Evolutionary conservation across 2,888 invertebrate species (phyloP), one percentile per base, ranked within the genome.

Genomic region (Rhogogaster chlorosoma): DNA sequence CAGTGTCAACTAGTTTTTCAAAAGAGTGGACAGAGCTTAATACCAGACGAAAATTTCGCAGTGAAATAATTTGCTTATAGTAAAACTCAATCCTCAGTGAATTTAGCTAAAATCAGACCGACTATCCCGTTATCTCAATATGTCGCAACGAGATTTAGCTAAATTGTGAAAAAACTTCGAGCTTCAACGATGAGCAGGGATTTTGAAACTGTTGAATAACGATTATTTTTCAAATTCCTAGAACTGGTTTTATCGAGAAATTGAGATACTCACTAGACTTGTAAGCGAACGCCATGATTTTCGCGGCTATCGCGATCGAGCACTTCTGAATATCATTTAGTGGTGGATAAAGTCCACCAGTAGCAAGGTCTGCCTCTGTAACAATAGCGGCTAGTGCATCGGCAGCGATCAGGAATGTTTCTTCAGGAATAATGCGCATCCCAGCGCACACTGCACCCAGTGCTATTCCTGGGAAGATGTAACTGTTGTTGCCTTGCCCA

Each of bases 401-500:
- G 2, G 99, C 99, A 49, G 99, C 97, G 22, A 98, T 95, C 85
- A 99, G 95, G 96, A 99, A 98, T 86, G 98, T 95, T 89, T 98
- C 97, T 91, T 99, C 99, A 18, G 97, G 96, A 92, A 99, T 98
- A 91, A 97, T 97, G 89, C 97, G 95, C 93, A 99, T 96, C 84
- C 98, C 98, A 88, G 98, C 97, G 90, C 97, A 96, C 88, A 99
- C 96, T 85, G 97, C 96, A 87, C 98, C 99, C 73, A 99, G 95
- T 36, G 99, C 99, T 88, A 99, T 95, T 4, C 99, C 99, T 26
- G 99, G 99, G 96, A 99, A 99, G 93, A 99, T 98, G 94, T 99
- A 99, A 0, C 99, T 96, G 94, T 99, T 99, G 94, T 99, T 99
- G 86, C 99, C 99, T 94, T 99, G 99, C 0, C 99, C 99, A 0